Evolutionary conservation across 2,888 invertebrate genomes (phyloP), one percentile per base, ranked within the genome.

Genomic region (Cecidostiba fungosa): DNA sequence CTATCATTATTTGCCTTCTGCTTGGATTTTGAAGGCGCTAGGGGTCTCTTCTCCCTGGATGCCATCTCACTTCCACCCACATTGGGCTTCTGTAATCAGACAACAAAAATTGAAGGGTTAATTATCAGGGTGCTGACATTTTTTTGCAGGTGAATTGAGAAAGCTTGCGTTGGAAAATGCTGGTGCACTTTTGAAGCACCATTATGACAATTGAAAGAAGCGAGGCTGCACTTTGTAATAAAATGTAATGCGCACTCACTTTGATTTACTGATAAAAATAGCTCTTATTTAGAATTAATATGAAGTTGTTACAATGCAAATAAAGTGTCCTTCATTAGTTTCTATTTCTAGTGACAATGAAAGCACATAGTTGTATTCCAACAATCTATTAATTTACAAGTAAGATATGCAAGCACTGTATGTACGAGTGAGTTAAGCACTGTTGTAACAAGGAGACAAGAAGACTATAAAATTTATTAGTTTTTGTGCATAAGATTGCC

Each of bases 41-140:
- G 91, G 93, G 93, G 91, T 93, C 91, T 93, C 89, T 93, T 93
- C 92, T 93, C 93, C 92, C 93, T 93, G 92, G 93, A 93, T 93
- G 93, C 93, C 93, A 93, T 93, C 92, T 93, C 93, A 93, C 93
- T 92, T 93, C 92, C 92, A 93, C 93, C 93, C 93, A 93, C 93
- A 93, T 93, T 92, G 91, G 92, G 93, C 92, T 92, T 91, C 93
- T 93, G 91, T 80, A 91, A 92, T 77, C 77, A 88, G n/a, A 72
- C 19, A 69, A 26, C 16, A 26, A 73, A 26, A 4, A 26, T 29
- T 26, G 12, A 23, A 23, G 1, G 10, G n/a, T 82, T 26, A 69
- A n/a, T 47, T 66, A 23, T 69, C 43, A 26, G 36, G 26, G 8
- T 78, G 32, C 2, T 36, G 19, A 29, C 10, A n/a, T 29, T 29